Evolutionary conservation across 1,140 invertebrate species (phyloP), one percentile per base, ranked within the genome.

Genomic region (Aphis gossypii): DNA sequence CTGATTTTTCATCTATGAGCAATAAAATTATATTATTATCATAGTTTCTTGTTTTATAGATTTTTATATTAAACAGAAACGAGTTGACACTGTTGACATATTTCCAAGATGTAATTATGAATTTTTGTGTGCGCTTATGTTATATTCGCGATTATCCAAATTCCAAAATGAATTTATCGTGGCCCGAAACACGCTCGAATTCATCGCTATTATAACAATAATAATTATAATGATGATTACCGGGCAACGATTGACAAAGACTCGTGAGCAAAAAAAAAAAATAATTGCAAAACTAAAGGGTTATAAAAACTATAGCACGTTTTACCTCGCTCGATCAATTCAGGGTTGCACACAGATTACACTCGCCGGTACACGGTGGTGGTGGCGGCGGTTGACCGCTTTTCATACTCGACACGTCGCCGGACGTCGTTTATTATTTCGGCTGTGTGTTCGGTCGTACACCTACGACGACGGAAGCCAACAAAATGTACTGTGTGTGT

Each of bases 381-480:
- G 35, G 48, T 11, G 20, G 6, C 2, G 46, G 48, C 20, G 88
- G 88, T 89, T 54, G 51, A 89, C 88, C 88, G 51, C 48, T 89
- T 51, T 89, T 89, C 87, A 54, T 89, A 89, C 48, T 21, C n/a
- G 48, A 89, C 87, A 89, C 48, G 51, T 89, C 48, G 35, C 35
- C 88, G 51, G 88, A 89, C 23, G 88, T 89, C 48, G 88, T 89
- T 56, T 87, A 87, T 87, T 87, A 87, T 87, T 87, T 87, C 44
- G 84, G 84, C 30, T 30, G 18, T 20, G 46, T 86, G 41, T 25
- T 86, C 44, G 9, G 44, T 30, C 46, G 18, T 35, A 87, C 38
- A 25, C 83, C 38, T 44, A 84, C 35, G 83, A 84, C 23, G 38
- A 84, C 21, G 41, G 38, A 44, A 83, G 35, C 20, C 35, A 9